These are phyloP conservation scores for Mythimna loreyi DNA, from an alignment of 2,888 invertebrate genomes.

Conservation along the genomic window DNA sequence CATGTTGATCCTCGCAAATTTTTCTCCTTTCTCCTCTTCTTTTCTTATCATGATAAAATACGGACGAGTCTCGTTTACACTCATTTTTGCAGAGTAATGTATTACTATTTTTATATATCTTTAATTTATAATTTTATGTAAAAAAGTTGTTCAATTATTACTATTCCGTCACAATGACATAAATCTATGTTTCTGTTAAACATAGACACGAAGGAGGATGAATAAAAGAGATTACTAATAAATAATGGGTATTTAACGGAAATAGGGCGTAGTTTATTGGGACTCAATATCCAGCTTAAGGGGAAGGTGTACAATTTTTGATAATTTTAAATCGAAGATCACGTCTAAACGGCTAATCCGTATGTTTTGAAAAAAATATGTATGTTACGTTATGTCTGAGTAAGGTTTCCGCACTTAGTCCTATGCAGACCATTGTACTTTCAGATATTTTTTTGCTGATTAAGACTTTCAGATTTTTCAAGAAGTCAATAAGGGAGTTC, in stretches of 20 bases:
- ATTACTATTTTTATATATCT: conserved; percentile 38
- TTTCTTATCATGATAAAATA: conserved; percentile 82
- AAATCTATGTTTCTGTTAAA: no score
- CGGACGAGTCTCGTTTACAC: conserved; percentile 83
- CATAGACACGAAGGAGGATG: not conserved
- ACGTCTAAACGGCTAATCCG: no score
- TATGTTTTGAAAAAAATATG: no score
- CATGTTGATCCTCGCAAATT: conserved; percentile 82
- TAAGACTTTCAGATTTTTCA: no score
- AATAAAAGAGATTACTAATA: not conserved
- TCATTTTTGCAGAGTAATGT: conserved; percentile 67
- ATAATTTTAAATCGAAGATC: no score
- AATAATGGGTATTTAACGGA: not conserved
- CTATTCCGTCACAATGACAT: conserved; percentile 37
- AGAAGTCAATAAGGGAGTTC: no score
- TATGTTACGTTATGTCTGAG: no score
- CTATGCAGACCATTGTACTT: no score
- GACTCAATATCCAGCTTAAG: no score
- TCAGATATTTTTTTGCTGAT: no score
- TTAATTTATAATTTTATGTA: conserved; percentile 10
- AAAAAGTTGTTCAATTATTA: conserved; percentile 33
- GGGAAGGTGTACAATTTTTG: no score
- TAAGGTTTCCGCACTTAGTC: no score
- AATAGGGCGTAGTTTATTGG: not conserved
- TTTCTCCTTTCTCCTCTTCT: conserved; percentile 87